These are phyloP conservation scores for Perizoma flavofasciatum DNA, from an alignment of 2,888 invertebrate species.

Conservation along the genomic window DNA sequence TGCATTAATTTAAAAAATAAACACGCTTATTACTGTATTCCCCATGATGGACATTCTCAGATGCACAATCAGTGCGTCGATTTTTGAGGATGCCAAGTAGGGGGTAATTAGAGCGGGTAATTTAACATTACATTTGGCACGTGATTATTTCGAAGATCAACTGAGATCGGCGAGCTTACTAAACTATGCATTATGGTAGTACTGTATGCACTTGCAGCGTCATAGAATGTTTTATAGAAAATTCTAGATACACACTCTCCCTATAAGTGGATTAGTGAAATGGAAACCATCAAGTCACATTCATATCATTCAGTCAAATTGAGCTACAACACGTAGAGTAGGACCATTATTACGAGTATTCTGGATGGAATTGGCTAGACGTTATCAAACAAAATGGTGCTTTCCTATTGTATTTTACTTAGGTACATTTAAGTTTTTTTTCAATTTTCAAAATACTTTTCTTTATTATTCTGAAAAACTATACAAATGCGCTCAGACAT, in stretches of 20 bases:
- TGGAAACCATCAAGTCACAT: conserved; percentile 16
- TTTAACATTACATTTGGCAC: no score
- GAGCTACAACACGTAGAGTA: conserved; percentile 12
- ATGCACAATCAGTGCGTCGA: no score
- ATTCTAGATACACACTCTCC: not conserved
- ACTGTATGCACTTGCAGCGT: not conserved
- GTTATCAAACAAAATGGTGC: conserved; percentile 9
- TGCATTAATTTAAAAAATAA: no score
- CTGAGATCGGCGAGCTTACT: not conserved
- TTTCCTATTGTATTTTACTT: conserved; percentile 3
- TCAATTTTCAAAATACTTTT: no score
- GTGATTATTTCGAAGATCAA: no score
- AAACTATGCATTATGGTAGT: not conserved
- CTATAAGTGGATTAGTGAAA: conserved; percentile 13
- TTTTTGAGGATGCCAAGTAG: no score
- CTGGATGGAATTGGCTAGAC: conserved; percentile 3
- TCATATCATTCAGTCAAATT: conserved; percentile 16
- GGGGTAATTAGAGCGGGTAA: no score
- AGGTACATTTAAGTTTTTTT: not conserved
- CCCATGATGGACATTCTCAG: no score
- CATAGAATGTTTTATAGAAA: not conserved
- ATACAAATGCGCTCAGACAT: no score
- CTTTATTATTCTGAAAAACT: no score
- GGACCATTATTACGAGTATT: not conserved
- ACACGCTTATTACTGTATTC: no score